Evolutionary conservation across 1,140 invertebrate species (phyloP).

Genomic region (Scaptomyza montana): DNA sequence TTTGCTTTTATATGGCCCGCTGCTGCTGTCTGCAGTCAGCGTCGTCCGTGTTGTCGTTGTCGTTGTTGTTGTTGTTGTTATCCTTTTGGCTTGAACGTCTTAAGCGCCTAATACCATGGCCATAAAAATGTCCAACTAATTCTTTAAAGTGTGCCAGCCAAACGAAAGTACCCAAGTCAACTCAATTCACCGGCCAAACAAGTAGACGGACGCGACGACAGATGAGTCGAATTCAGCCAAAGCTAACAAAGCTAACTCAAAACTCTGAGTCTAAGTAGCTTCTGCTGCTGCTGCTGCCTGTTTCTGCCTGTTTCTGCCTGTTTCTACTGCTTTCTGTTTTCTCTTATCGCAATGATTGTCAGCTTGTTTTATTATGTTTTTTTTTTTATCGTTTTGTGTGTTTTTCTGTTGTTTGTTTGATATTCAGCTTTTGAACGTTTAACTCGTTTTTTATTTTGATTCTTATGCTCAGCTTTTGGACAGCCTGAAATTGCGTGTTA

Average conservation of each 20-base stretch:
- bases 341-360: slow-evolving; percentile 31
- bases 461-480: slow-evolving; percentile 54
- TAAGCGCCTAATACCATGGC: slow-evolving; percentile 81
- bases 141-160: slow-evolving; percentile 79
- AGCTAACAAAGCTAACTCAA: slow-evolving; percentile 2
- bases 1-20: slow-evolving; percentile 79
- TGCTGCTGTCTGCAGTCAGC: slow-evolving; percentile 23
- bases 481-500: slow-evolving; percentile 73
- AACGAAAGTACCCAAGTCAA: slow-evolving; percentile 49
- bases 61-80: slow-evolving; percentile 79
- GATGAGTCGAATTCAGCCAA: slow-evolving; percentile 24
- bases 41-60: slow-evolving; percentile 28
- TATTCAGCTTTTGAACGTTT: slow-evolving; percentile 74
- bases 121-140: slow-evolving; percentile 83
- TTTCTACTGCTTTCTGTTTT: neutral
- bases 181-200: slow-evolving; percentile 24
- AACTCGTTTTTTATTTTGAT: slow-evolving; percentile 68
- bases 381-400: slow-evolving; percentile 73
- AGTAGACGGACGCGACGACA: slow-evolving; percentile 10
- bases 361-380: neutral
- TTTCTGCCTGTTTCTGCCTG: neutral
- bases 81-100: slow-evolving; percentile 81
- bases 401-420: slow-evolving; percentile 68
- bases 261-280: slow-evolving; percentile 21
- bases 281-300: neutral